These are phyloP conservation scores for Apogon talboti DNA, from an alignment of 2,797 vertebrate genomes.

Conservation along the genomic window DNA sequence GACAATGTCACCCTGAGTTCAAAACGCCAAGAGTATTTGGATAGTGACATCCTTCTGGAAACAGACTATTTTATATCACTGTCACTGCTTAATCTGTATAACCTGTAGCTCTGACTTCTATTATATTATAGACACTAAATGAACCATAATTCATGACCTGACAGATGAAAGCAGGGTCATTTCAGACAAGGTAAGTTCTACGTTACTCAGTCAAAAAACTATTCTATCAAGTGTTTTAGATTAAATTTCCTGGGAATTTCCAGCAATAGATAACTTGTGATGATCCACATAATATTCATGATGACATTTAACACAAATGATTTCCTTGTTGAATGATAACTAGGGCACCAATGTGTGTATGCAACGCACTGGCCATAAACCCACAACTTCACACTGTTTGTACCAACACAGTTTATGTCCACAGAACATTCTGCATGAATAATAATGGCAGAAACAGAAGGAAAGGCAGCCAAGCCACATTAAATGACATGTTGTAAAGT, in stretches of 20 bases:
- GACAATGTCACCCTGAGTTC: constrained; percentile 24
- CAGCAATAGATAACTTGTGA: background rate
- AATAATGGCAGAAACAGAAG: too few relatives aligned
- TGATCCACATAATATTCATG: background rate
- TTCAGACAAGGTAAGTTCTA: background rate
- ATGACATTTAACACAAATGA: constrained; percentile 20
- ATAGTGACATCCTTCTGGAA: too few relatives aligned
- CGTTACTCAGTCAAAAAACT: background rate
- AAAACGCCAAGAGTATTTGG: constrained; percentile 18
- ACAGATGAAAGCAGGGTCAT: too few relatives aligned
- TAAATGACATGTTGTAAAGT: too few relatives aligned
- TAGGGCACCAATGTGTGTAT: background rate
- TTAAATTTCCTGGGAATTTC: constrained; percentile 16
- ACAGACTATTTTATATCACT: too few relatives aligned
- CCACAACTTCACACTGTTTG: too few relatives aligned
- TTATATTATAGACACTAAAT: background rate
- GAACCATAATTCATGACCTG: background rate
- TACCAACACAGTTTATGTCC: too few relatives aligned
- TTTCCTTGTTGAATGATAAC: constrained; percentile 13
- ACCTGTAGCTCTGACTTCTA: background rate
- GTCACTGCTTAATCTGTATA: too few relatives aligned
- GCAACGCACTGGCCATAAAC: too few relatives aligned
- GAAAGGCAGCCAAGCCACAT: too few relatives aligned
- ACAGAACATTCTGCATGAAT: too few relatives aligned
- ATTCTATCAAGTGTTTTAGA: background rate